Percentiles rank a stretch among this genome's conserved stretches.
These are phyloP conservation scores for Brenthis ino DNA, from an alignment of 2,888 invertebrate species.

Conservation along the genomic window DNA sequence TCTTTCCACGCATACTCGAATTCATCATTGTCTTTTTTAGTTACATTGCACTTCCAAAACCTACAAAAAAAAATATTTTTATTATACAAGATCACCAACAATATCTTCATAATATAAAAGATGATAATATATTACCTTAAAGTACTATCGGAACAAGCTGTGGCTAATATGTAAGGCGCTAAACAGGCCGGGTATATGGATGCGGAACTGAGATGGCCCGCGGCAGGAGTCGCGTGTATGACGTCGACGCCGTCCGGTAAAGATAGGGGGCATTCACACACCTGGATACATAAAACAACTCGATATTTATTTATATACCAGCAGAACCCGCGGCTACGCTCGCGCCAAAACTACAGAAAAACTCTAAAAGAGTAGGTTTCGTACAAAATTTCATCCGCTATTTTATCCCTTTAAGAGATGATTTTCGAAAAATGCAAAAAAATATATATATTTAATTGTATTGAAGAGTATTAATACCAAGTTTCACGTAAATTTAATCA, in stretches of 20 bases:
- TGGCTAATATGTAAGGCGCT: conserved; percentile 97
- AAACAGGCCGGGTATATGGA: conserved; percentile 99
- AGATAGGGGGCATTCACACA: conserved; percentile 93
- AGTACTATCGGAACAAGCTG: conserved; percentile 96
- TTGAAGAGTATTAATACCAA: no score
- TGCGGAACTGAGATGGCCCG: conserved; percentile 98
- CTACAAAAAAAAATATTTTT: conserved; percentile 56
- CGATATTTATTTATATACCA: no score
- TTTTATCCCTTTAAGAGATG: no score
- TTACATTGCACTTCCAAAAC: conserved; percentile 92
- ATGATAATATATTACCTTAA: conserved; percentile 75
- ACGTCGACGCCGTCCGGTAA: conserved; percentile 95
- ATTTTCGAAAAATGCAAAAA: no score
- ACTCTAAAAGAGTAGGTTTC: no score
- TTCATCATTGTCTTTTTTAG: conserved; percentile 74
- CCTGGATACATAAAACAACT: conserved; percentile 53
- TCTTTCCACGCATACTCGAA: conserved; percentile 90
- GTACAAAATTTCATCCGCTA: no score
- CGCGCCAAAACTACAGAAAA: no score
- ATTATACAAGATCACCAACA: not conserved
- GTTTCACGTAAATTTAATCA: no score
- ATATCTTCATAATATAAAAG: not conserved
- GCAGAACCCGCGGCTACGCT: no score
- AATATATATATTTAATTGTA: no score
- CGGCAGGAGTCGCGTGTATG: conserved; percentile 96